phyloP scores from a whole-genome alignment of 1,140 invertebrate genomes.

The Drosophila ambigua region DNA sequence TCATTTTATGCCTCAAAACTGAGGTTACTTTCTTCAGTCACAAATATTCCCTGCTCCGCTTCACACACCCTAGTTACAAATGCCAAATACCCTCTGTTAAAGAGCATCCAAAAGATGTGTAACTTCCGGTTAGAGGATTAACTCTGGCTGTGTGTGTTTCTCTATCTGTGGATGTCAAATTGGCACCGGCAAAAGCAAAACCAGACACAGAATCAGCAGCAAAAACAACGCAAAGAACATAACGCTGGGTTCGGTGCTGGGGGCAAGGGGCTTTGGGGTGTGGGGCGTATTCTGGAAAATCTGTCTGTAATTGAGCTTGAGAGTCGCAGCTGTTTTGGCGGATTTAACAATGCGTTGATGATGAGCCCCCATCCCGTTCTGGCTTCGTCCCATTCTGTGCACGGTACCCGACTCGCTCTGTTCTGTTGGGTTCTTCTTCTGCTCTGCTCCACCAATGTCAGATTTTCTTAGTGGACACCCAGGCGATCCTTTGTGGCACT shows the following conservation, averaged over 20 bases:
- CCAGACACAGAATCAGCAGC: constrained; percentile 5
- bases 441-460: not conserved
- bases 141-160: constrained; percentile 1
- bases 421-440: too few species aligned
- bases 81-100: not conserved
- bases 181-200: constrained; percentile 21
- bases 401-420: too few species aligned
- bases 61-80: too few species aligned
- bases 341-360: constrained; percentile 65
- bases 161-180: constrained; percentile 16
- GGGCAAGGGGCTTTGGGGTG: too few species aligned
- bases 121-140: constrained; percentile 34
- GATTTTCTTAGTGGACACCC: too few species aligned
- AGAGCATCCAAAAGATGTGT: constrained; percentile 11
- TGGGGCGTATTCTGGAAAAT: constrained; percentile 19
- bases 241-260: not conserved
- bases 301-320: constrained; percentile 54
- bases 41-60: too few species aligned
- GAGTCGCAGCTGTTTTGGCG: constrained; percentile 52
- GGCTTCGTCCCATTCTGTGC: too few species aligned
- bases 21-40: too few species aligned
- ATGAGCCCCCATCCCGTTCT: constrained; percentile 35
- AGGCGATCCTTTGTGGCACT: not conserved
- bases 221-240: not conserved
- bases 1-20: too few species aligned